Base-by-base conservation (phyloP, 2,888 invertebrate genomes). In the Plagiodera versicolora region DNA sequence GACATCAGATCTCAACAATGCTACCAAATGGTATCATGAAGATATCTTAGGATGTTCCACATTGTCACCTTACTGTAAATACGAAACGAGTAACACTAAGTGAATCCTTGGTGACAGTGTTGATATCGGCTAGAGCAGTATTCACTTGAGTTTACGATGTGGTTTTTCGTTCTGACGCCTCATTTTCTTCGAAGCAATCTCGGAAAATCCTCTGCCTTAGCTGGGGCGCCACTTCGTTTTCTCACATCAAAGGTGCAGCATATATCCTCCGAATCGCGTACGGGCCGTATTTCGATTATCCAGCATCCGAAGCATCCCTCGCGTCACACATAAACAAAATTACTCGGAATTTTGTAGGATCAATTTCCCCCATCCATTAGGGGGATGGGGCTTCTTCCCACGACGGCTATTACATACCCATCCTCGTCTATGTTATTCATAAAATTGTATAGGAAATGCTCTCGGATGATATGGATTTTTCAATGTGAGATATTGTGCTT, bases 311-410 rank as follows among this genome's bases (percentile, higher is more conserved):
- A 70, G 73, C 71, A 68, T 70, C 71, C 70, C 71, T 60, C 60
- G 61, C 61, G 63, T 58, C 61, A 63, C 67, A 67, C 67, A 67
- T 67, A 67, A 67, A 75, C 75, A 74, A 76, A 77, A 77, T 77
- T 78, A 75, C 76, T 70, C 70, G 76, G 77, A 78, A 78, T 78
- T 78, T 78, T 77, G 77, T 78, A 64, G 66, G 66, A 66, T 66
- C 66, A 66, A 60, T 63, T 66, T 64, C 63, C 63, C 61, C 66
- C 57, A 61, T 61, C 63, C 63, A 63, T 63, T 63, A 63, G 63
- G 63, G 63, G 14, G 55, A 35, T 28, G 54, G 65, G 62, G 69
- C 74, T 73, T 75, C 73, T 73, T 75, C 73, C 73, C 74, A 69
- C 72, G 71, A 71, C 71, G 74, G 72, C 75, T 72, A 72, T 73